Evolutionary conservation across 2,797 vertebrate species (phyloP).

Genomic region (Moxostoma hubbsi): DNA sequence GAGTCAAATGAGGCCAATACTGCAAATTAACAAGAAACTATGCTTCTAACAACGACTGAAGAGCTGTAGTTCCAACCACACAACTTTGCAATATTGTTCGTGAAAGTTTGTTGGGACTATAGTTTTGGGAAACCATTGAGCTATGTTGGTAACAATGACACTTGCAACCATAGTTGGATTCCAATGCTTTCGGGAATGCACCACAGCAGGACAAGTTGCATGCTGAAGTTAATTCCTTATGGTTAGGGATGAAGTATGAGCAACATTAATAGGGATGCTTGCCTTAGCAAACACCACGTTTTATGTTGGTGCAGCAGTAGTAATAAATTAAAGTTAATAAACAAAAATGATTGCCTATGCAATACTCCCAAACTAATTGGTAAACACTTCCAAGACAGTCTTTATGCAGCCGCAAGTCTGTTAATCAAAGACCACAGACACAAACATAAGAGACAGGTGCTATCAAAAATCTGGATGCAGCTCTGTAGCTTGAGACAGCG

Average conservation of each 20-base stretch:
- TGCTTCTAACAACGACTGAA: no score
- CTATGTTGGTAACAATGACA: no score
- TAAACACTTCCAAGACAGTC: neutral
- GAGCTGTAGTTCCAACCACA: no score
- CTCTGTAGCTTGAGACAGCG: neutral
- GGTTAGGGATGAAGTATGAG: neutral
- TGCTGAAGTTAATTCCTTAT: neutral
- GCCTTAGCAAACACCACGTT: no score
- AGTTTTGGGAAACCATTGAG: no score
- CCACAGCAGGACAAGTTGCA: neutral
- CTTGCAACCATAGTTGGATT: no score
- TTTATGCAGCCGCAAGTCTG: neutral
- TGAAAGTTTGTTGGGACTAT: no score
- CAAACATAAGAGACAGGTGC: conserved; percentile 10
- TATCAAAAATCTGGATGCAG: neutral
- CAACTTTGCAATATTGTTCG: no score
- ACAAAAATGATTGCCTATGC: neutral
- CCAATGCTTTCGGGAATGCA: no score
- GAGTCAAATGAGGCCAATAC: no score
- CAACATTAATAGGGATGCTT: neutral
- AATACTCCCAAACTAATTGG: neutral
- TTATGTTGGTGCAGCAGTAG: neutral
- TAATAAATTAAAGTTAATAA: neutral
- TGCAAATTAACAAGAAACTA: no score
- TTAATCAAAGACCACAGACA: conserved; percentile 24